Evolutionary conservation across 92 coral and sea anemone genomes (phyloP), one percentile per base, ranked within the genome.

Genomic region (Zoanthus sansibaricus): DNA sequence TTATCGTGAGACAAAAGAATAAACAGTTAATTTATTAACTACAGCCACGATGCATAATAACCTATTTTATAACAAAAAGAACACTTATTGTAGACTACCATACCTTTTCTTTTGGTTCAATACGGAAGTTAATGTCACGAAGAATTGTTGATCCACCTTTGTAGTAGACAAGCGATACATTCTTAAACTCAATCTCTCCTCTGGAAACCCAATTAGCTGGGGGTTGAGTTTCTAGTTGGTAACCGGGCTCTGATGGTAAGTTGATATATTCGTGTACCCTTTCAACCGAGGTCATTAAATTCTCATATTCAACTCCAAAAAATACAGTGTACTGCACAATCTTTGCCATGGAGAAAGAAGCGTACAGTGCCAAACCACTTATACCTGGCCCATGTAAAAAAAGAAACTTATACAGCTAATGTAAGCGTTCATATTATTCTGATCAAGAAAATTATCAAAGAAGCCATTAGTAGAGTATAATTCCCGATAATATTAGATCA

Each of bases 211-310:
- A 78, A 3, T 42, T 68, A 32, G 48, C 48, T 13, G 82, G 82
- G 5, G 48, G 69, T 44, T 31, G 25, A 10, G 49, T 56, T 11
- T 5, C 14, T 6, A 77, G 16, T 25, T 55, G 51, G 82, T 77
- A 77, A 4, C 82, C 82, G 6, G 71, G 83, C 13, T 78, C 83
- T 32, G 83, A 18, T 33, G 71, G 8, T 47, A 59, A 31, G 15
- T 61, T 47, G 12, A 37, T 78, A 64, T 77, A 77, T 3, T 64
- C 44, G 25, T 52, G 0, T 16, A 77, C 82, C n/a, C 82, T 55
- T 56, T 77, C 83, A 11, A 78, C 83, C 17, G 83, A 78, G 20
- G 83, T 78, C 83, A 78, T 78, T 3, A 78, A 16, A 25, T 78
- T 78, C 72, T 78, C 83, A 37, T 77, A 77, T 12, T 77, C 82